Conservation (phyloP, 2,113 vertebrate species). For the Salvelinus alpinus region DNA sequence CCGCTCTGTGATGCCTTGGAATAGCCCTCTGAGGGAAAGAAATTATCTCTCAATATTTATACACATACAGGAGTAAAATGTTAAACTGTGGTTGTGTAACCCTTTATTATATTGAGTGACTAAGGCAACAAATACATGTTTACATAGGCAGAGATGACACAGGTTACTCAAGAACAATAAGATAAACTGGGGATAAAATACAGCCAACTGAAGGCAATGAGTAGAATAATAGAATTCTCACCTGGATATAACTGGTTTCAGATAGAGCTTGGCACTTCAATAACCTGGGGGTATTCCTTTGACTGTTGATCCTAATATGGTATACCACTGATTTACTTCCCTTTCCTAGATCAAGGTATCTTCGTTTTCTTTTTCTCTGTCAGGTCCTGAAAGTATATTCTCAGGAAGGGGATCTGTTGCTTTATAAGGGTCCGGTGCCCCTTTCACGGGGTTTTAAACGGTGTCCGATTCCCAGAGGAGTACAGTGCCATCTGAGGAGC, state of each 20-base stretch:
- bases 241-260: background rate
- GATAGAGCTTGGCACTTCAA: background rate
- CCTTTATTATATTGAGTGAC: too few species aligned
- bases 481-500: constrained; percentile 64
- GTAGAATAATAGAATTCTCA: too few species aligned
- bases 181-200: too few species aligned
- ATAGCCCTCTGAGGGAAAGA: too few species aligned
- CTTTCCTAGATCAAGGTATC: background rate
- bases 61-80: too few species aligned
- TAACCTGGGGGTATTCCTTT: background rate
- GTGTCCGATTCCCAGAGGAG: constrained; percentile 33
- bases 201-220: too few species aligned
- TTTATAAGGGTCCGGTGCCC: constrained; percentile 15
- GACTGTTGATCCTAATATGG: background rate
- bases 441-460: constrained; percentile 61
- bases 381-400: background rate
- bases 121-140: too few species aligned
- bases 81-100: too few species aligned
- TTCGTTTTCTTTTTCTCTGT: constrained; percentile 2
- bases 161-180: too few species aligned
- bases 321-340: background rate
- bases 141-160: too few species aligned
- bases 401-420: constrained; percentile 20
- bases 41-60: too few species aligned
- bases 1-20: background rate